phyloP scores from a whole-genome alignment of 2,797 vertebrate genomes.

The Sebastes nivosus region DNA sequence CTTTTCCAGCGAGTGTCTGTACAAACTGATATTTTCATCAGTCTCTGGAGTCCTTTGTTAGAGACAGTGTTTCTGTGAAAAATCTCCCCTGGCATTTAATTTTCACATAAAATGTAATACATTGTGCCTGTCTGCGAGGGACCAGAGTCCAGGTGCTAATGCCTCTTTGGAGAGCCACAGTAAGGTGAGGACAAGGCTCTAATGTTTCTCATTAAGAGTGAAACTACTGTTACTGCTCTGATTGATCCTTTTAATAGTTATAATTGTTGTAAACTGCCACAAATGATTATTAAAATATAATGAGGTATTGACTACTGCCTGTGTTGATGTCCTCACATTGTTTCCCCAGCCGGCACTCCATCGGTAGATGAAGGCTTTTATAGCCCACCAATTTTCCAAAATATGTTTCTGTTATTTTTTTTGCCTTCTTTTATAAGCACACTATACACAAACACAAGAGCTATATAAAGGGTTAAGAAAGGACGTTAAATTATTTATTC shows the following conservation, averaged over 20 bases:
- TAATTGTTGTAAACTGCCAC: background rate
- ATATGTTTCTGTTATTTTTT: background rate
- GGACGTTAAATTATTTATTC: slow-evolving; percentile 68
- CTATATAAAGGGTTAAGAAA: slow-evolving; percentile 43
- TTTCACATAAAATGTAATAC: slow-evolving; percentile 65
- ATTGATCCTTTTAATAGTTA: background rate
- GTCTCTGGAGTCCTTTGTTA: slow-evolving; percentile 67
- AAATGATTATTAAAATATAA: background rate
- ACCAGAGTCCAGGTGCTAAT: slow-evolving; percentile 51
- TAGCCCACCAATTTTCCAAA: background rate
- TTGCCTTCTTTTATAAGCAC: slow-evolving; percentile 5
- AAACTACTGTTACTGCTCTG: background rate
- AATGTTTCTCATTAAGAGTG: slow-evolving; percentile 43
- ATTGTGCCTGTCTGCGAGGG: slow-evolving; percentile 53
- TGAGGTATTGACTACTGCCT: background rate
- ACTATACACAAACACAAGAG: slow-evolving; percentile 31
- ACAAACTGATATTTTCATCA: slow-evolving; percentile 59
- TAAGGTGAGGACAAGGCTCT: slow-evolving; percentile 33
- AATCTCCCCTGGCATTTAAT: slow-evolving; percentile 64
- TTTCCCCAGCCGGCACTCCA: background rate
- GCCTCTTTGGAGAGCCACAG: slow-evolving; percentile 28
- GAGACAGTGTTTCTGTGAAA: slow-evolving; percentile 28
- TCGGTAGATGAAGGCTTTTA: background rate
- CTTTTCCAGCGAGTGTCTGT: slow-evolving; percentile 56
- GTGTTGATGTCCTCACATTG: background rate